Conservation (phyloP, 2,113 vertebrate genomes). For the Holacanthus passer region DNA sequence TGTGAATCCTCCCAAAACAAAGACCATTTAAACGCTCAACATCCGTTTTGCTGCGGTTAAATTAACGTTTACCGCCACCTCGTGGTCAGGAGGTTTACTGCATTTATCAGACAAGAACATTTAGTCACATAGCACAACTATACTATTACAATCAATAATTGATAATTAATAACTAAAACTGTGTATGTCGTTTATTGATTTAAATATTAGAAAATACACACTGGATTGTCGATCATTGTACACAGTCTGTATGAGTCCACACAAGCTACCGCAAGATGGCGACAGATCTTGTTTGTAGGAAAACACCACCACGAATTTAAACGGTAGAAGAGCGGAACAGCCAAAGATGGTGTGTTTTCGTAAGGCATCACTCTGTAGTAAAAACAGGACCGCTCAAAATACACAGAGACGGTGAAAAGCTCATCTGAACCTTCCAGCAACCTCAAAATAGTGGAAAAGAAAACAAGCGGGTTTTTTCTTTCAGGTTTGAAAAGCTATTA, state of each 20-base stretch:
- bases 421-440: not conserved
- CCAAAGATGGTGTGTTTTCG: conserved; percentile 4
- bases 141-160: too few relatives aligned
- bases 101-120: fast-evolving
- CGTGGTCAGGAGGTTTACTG: not conserved
- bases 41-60: not conserved
- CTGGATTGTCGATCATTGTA: not conserved
- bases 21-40: conserved; percentile 75
- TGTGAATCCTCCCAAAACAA: conserved; percentile 73
- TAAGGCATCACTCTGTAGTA: not conserved
- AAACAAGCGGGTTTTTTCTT: not conserved
- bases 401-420: not conserved
- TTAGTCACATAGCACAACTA: not conserved
- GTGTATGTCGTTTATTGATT: not conserved
- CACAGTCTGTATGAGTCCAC: not conserved
- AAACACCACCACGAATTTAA: not conserved
- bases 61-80: conserved; percentile 44
- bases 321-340: conserved; percentile 27
- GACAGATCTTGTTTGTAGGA: fast-evolving
- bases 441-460: not conserved
- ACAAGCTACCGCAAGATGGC: conserved; percentile 10
- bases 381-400: not conserved
- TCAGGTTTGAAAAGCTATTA: not conserved
- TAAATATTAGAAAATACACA: not conserved
- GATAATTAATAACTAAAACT: not conserved